These are phyloP conservation scores for Actenoides lindsayi DNA, from an alignment of 2,113 vertebrate species.

Conservation along the genomic window DNA sequence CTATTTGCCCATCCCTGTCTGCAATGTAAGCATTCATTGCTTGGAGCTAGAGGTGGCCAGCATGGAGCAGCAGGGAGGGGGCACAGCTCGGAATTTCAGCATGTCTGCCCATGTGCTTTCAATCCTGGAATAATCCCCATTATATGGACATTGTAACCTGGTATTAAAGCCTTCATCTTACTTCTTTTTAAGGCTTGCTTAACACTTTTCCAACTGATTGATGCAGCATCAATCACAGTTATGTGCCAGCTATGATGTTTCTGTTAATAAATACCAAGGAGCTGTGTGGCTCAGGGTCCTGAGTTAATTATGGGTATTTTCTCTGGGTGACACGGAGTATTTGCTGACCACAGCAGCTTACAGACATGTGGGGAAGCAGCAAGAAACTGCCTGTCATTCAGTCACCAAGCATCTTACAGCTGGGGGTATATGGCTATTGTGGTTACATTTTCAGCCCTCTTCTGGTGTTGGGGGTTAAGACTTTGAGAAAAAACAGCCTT, in stretches of 20 bases:
- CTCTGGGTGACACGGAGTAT: neutral
- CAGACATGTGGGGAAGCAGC: neutral
- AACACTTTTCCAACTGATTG: neutral
- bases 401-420: too few species aligned
- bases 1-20: neutral
- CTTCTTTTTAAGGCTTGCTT: conserved; percentile 28
- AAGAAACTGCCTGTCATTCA: neutral
- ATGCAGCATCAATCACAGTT: neutral
- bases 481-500: neutral
- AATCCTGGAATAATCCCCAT: neutral
- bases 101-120: neutral
- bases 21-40: neutral
- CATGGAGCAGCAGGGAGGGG: neutral
- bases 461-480: neutral
- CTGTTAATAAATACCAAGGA: neutral
- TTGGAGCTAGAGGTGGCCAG: neutral
- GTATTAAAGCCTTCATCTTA: neutral
- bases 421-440: neutral
- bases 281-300: neutral
- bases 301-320: neutral
- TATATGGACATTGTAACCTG: neutral
- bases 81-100: neutral
- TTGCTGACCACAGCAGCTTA: neutral
- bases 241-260: neutral
- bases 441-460: neutral